Evolutionary conservation across 2,797 vertebrate species (phyloP).

Genomic region (Limnodromus scolopaceus): DNA sequence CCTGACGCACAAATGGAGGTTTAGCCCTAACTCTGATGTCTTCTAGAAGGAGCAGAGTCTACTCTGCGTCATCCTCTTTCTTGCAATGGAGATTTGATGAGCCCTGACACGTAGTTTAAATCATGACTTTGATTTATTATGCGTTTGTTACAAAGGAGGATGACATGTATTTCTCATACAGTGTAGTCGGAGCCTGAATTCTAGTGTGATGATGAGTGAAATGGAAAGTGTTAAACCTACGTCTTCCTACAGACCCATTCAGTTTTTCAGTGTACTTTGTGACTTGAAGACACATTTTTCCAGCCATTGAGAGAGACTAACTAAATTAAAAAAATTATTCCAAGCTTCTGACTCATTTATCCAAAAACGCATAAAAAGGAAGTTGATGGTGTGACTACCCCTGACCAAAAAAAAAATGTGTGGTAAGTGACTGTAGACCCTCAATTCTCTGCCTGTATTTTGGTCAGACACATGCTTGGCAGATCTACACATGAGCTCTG

Average conservation of each 20-base stretch:
- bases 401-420: fast-evolving
- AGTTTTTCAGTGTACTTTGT: neutral
- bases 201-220: neutral
- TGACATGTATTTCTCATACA: neutral
- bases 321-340: neutral
- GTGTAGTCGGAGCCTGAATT: neutral
- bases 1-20: neutral
- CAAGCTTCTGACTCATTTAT: neutral
- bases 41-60: neutral
- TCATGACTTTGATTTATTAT: neutral
- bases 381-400: neutral
- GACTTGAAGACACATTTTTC: neutral
- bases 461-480: neutral
- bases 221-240: neutral
- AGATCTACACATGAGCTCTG: neutral
- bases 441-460: neutral
- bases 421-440: neutral
- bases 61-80: neutral
- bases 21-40: neutral
- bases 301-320: neutral
- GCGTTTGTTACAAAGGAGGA: neutral
- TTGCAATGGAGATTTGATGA: neutral
- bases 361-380: neutral
- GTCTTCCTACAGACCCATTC: neutral
- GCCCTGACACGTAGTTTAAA: neutral